Conservation (phyloP, 1,140 invertebrate genomes). For the Pseudomyrmex cubaensis region DNA sequence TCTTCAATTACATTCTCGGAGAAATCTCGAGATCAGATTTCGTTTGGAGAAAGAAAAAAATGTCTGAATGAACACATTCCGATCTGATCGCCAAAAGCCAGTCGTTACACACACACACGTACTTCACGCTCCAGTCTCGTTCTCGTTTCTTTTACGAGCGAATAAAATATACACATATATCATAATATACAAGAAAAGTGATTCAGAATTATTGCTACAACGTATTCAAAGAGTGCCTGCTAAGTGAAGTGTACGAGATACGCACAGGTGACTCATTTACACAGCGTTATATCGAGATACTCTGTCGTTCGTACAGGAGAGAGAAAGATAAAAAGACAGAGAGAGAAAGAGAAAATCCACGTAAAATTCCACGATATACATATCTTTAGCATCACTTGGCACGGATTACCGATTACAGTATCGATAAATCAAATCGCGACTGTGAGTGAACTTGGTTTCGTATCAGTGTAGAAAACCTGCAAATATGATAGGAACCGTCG, state of each 20-base stretch:
- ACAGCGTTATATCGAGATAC: background rate
- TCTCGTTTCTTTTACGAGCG: background rate
- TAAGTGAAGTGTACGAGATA: background rate
- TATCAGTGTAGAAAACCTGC: conserved; percentile 40
- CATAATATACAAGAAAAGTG: background rate
- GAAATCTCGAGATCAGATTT: background rate
- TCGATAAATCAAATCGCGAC: conserved; percentile 36
- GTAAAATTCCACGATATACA: conserved; percentile 32
- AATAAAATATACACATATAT: conserved; percentile 8
- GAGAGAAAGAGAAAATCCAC: background rate
- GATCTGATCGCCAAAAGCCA: background rate
- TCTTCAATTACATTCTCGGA: background rate
- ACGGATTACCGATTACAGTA: conserved; percentile 65
- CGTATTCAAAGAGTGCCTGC: background rate
- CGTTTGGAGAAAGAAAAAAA: background rate
- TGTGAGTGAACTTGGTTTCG: conserved; percentile 12
- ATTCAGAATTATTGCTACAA: conserved; percentile 29
- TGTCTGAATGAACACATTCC: background rate
- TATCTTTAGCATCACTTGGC: conserved; percentile 78
- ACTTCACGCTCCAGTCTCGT: background rate
- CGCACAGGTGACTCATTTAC: conserved; percentile 44
- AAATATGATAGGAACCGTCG: conserved; percentile 36
- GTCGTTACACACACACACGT: background rate
- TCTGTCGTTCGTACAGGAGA: too few relatives aligned
- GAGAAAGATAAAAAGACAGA: too few relatives aligned